Conservation (phyloP, 2,888 invertebrate genomes). For the Tubulanus polymorphus region DNA sequence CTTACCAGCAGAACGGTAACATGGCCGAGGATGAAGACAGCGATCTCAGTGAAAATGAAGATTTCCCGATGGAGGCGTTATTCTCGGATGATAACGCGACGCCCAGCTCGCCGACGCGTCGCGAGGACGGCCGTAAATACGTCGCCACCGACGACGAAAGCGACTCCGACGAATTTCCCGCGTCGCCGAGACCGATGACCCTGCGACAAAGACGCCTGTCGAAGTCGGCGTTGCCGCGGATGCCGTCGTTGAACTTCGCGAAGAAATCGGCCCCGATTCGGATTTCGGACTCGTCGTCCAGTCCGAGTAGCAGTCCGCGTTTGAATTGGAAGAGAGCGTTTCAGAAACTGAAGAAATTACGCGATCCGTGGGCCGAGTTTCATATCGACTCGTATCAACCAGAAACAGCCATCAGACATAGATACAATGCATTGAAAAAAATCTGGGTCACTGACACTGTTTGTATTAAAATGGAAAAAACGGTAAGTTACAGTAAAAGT, state of each 20-base stretch:
- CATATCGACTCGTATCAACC: conserved; percentile 54
- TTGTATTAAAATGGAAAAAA: conserved; percentile 56
- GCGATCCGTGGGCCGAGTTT: conserved; percentile 58
- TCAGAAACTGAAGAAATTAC: conserved; percentile 35
- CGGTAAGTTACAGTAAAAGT: conserved; percentile 37
- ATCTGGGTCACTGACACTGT: conserved; percentile 57
- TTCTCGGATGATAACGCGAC: no score
- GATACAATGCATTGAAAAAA: conserved; percentile 57
- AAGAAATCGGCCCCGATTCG: background rate
- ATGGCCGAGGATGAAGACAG: no score
- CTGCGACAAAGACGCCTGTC: conserved; percentile 35
- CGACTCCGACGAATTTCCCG: background rate
- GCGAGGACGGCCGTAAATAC: no score
- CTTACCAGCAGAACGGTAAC: no score
- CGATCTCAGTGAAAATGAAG: no score
- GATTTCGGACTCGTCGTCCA: background rate
- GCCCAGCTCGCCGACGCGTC: no score
- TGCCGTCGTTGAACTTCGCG: background rate
- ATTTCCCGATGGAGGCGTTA: no score
- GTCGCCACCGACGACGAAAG: no score
- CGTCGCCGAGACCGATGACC: conserved; percentile 21
- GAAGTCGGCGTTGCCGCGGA: conserved; percentile 19
- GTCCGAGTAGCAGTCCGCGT: background rate
- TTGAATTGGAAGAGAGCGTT: conserved; percentile 40
- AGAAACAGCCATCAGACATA: conserved; percentile 55